Percentiles rank a stretch among this genome's conserved stretches.
These are phyloP conservation scores for Steinernema khuongi DNA, from an alignment of 1,140 invertebrate genomes.

Conservation along the genomic window DNA sequence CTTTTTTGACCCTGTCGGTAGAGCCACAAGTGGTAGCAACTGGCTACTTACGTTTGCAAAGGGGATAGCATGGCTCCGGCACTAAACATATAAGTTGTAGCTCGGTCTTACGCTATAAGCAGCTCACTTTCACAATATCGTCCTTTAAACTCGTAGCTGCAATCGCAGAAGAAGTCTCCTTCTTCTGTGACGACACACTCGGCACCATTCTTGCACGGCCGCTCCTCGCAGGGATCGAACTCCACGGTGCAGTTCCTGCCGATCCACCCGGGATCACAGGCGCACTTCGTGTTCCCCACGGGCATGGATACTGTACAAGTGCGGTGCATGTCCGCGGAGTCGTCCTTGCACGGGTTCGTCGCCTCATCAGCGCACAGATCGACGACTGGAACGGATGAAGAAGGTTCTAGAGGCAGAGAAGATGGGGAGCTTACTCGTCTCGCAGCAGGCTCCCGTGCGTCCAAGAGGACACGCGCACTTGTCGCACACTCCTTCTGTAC, in stretches of 20 bases:
- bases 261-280: neutral
- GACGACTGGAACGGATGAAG: neutral
- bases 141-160: neutral
- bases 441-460: neutral
- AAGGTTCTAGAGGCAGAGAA: neutral
- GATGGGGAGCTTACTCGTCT: neutral
- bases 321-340: neutral
- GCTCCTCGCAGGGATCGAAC: neutral
- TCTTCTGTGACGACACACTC: neutral
- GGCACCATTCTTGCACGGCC: neutral
- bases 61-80: neutral
- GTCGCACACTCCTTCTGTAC: neutral
- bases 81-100: neutral
- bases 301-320: neutral
- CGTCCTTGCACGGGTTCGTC: neutral
- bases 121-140: neutral
- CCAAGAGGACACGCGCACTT: neutral
- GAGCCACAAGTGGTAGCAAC: no score
- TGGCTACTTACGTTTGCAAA: neutral
- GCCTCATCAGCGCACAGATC: neutral
- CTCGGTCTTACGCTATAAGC: neutral
- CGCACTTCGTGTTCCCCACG: neutral
- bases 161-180: neutral
- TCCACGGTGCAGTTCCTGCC: neutral
- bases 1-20: no score